phyloP scores from a whole-genome alignment of 2,113 vertebrate species.

The Lophochroa leadbeateri region DNA sequence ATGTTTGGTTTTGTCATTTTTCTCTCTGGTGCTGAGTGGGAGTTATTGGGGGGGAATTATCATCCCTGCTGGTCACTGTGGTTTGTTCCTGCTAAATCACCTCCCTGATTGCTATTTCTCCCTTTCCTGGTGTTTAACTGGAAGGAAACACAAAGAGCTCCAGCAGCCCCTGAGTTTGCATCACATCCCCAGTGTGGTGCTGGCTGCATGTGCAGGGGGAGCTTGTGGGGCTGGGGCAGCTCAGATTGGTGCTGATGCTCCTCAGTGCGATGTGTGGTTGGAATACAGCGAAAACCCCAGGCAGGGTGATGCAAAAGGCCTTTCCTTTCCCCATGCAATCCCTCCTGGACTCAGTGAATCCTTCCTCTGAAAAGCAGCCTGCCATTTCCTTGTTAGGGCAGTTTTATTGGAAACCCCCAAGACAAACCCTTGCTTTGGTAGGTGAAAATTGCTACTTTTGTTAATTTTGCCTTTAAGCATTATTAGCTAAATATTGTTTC shows the following conservation, averaged over 20 bases:
- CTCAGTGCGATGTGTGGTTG: accelerated
- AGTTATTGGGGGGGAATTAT: neutral
- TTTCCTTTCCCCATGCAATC: neutral
- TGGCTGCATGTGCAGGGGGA: accelerated
- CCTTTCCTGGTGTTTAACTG: neutral
- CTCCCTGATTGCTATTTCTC: neutral
- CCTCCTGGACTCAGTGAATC: neutral
- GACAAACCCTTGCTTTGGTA: neutral
- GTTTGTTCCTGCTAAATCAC: neutral
- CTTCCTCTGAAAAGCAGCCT: neutral
- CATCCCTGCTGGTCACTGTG: accelerated
- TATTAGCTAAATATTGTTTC: slow-evolving; percentile 76
- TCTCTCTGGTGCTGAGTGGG: neutral
- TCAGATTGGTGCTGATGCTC: accelerated
- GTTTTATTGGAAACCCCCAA: neutral
- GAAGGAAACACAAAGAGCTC: neutral
- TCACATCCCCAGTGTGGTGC: accelerated
- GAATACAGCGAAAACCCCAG: neutral
- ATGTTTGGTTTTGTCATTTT: neutral
- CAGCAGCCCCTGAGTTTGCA: neutral
- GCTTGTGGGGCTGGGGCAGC: neutral
- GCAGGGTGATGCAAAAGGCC: neutral
- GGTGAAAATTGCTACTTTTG: neutral
- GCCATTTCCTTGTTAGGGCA: neutral
- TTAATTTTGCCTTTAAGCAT: slow-evolving; percentile 53